Conservation (phyloP, 1,140 invertebrate genomes). For the Orius insidiosus region DNA sequence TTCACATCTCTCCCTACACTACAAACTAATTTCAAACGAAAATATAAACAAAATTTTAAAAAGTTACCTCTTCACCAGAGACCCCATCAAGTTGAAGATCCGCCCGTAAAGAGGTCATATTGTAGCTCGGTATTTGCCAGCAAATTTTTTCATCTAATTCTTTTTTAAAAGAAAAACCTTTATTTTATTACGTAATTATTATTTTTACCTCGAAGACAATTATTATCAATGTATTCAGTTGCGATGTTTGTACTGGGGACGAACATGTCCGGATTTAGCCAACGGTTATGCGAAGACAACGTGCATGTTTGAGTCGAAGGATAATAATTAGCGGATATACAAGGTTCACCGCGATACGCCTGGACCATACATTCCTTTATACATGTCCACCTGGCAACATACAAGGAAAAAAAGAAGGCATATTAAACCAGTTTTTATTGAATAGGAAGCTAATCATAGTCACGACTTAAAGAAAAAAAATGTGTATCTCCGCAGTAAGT, state of each 20-base stretch:
- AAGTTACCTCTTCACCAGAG: conserved; percentile 16
- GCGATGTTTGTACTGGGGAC: conserved; percentile 22
- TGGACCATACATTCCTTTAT: no score
- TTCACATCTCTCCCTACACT: conserved; percentile 34
- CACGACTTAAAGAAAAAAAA: no score
- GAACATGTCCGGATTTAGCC: conserved; percentile 33
- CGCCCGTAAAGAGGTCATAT: conserved; percentile 18
- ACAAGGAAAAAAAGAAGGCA: no score
- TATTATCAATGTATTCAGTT: conserved; percentile 35
- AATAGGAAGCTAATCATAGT: neutral
- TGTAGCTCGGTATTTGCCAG: conserved; percentile 19
- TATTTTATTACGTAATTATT: neutral
- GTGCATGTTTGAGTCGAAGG: conserved; percentile 23
- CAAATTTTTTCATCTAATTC: no score
- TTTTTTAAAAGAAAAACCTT: neutral
- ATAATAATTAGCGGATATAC: conserved; percentile 25
- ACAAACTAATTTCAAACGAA: conserved; percentile 12
- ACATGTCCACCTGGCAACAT: no score
- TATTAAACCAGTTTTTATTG: neutral
- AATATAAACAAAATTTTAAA: neutral
- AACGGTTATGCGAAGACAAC: conserved; percentile 30
- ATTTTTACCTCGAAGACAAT: conserved; percentile 23
- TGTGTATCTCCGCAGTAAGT: no score
- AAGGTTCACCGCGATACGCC: conserved; percentile 20
- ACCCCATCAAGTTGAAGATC: conserved; percentile 19